Conservation (phyloP, 2,797 vertebrate genomes). For the Halcyon smyrnensis region DNA sequence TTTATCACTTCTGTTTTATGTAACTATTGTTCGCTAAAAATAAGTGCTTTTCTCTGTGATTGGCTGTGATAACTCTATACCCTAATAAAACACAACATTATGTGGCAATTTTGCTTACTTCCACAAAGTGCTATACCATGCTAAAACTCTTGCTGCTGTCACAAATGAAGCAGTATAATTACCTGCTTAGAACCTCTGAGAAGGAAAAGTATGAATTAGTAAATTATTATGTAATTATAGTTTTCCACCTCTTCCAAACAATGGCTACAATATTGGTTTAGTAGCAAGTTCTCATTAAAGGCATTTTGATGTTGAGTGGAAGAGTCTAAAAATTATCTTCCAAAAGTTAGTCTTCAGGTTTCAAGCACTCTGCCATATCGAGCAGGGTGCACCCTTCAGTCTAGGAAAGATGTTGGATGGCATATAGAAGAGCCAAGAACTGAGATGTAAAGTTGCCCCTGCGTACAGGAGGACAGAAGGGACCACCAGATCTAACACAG, state of each 20-base stretch:
- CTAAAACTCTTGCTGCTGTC: not conserved
- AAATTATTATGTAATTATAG: not conserved
- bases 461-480: slow-evolving; percentile 37
- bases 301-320: not conserved
- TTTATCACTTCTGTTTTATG: not conserved
- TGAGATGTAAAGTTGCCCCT: not conserved
- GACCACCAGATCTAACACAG: slow-evolving; percentile 23
- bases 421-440: slow-evolving; percentile 12
- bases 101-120: not conserved
- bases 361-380: not conserved
- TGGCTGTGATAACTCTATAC: not conserved
- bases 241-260: not conserved
- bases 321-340: not conserved
- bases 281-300: not conserved
- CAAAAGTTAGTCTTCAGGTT: not conserved
- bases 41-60: not conserved
- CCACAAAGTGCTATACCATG: not conserved
- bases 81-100: not conserved
- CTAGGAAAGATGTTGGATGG: slow-evolving; percentile 26
- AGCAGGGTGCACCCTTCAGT: not conserved
- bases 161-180: not conserved
- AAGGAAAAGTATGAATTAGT: not conserved
- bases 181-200: slow-evolving; percentile 15
- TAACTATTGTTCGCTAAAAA: not conserved
- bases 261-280: not conserved